Evolutionary conservation across 2,113 vertebrate genomes (phyloP), one percentile per base, ranked within the genome.

Genomic region (Pelecanus crispus): DNA sequence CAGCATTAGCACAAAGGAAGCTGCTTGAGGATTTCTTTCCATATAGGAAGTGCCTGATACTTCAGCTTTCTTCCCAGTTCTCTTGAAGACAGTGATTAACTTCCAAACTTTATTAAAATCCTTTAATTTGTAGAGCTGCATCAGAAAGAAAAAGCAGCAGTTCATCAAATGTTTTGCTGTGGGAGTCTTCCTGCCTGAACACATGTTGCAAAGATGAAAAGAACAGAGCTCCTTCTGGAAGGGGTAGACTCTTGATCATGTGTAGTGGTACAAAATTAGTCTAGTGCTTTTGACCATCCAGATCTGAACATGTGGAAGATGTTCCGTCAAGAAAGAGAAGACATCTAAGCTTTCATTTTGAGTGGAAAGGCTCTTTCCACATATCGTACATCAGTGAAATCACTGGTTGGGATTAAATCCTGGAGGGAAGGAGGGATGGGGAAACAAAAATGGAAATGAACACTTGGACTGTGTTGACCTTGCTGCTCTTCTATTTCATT

Each of bases 201-300:
- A 11, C 24, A 3, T 5, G 9, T 34, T 53, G 59, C 61, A 52
- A 34, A 44, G 38, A 32, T 16, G 62, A 49, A 3, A n/a, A 65
- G 71, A 70, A 22, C 26, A 45, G 65, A 56, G 49, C 55, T 85
- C 44, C 47, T 62, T 24, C 21, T 26, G 73, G 63, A 71, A 55
- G 40, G 61, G 50, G 11, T 5, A 10, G n/a, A 28, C 32, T 58
- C 34, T 1, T 10, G 53, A n/a, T 78, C 11, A 5, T 0, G 0
- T 28, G 13, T 3, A 36, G 42, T 9, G 21, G 63, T 50, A 22
- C 71, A 66, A 28, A 88, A 17, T 9, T 3, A 62, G 45, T 31
- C 17, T n/a, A 15, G 49, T 49, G 63, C 22, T 80, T 59, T 17
- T 36, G 42, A 14, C 53, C 32, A 32, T n/a, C 25, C 18, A 6